Base-by-base conservation (phyloP, 1,140 invertebrate species). In the Archivesica marissinica region DNA sequence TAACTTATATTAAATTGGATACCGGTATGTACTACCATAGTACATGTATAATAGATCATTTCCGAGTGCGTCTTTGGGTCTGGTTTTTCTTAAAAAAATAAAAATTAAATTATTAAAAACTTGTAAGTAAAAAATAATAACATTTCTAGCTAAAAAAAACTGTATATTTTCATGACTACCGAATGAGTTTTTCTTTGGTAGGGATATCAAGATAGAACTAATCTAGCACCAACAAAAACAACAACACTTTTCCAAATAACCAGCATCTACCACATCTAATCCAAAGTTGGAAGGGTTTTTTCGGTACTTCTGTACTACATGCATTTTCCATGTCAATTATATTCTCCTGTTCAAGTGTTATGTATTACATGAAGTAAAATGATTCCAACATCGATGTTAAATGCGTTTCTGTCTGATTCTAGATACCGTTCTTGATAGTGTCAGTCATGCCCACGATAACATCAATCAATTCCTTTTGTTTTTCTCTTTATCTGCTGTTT, bases 401-500 rank as follows among this genome's bases (percentile, higher is more conserved):
- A 72, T 72, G 41, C 44, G 33, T 72, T 47, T 47, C 33, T 72
- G 68, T 72, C 68, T 72, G 68, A 33, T 72, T 33, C 2, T 28
- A 28, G 68, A 72, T 72, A 72, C 28, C 9, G 15, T 13, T 7
- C 4, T 20, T 13, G 68, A 72, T 72, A 47, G 41, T 72, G 68
- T 72, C 68, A 72, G 35, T 72, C 68, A 72, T 17, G 2, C 20
- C 50, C 15, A 47, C 50, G 68, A 72, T 72, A 47, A 33, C 15
- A 72, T 72, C 68, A 72, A 52, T 72, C 68, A 52, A 33, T 72
- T 72, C 33, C 68, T 72, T 72, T 72, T 72, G 68, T 72, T 72
- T 72, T 72, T 72, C 41, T 47, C 15, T 15, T 72, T 72, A 72
- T 72, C 68, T 1, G 20, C n/a, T 33, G 15, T 35, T 64, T 64